Evolutionary conservation across 2,797 vertebrate species (phyloP), one percentile per base, ranked within the genome.

Genomic region (Agapornis canus): DNA sequence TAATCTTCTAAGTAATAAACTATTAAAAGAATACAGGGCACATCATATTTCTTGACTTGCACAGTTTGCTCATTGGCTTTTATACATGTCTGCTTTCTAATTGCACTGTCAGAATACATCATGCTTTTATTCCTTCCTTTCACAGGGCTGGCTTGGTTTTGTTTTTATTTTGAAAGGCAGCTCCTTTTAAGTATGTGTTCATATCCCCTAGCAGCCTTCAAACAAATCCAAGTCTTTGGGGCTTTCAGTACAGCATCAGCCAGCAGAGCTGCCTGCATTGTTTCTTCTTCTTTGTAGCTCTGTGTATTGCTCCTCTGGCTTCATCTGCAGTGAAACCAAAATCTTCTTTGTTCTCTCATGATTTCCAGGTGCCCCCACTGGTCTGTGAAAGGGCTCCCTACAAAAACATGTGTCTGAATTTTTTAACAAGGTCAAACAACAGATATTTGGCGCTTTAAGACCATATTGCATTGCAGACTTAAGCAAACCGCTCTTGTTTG

Each of bases 1-100:
- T 92, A 82, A 88, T 80, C 70, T 83, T 49, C 72, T 93, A 86
- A 88, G 76, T 63, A 94, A 92, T 76, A 86, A 93, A 88, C 82
- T 79, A 83, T 82, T 94, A 81, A 93, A 94, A 92, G 84, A 85
- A 90, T 75, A 94, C 0, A 0, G 72, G n/a, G 54, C 65, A 61
- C 47, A 63, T 85, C 59, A 32, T 42, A 66, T 69, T 93, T 75
- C 79, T 91, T 93, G 84, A 86, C 84, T 91, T 72, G 77, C 79
- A 87, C 75, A 63, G 72, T 89, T 95, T 93, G 84, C 37, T 83
- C n/a, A 69, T 72, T 76, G 86, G 49, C 59, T 94, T 95, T 93
- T 88, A 72, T 51, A 69, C 3, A 4, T 5, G 25, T 48, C 42
- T 92, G 69, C 79, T 93, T 96, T 94, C 88, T 96, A 91, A 89